A percentile compares a stretch with the other conserved stretches of the same genome.
phyloP scores from a whole-genome alignment of 2,888 invertebrate species.

The Aphelenchoides bicaudatus region DNA sequence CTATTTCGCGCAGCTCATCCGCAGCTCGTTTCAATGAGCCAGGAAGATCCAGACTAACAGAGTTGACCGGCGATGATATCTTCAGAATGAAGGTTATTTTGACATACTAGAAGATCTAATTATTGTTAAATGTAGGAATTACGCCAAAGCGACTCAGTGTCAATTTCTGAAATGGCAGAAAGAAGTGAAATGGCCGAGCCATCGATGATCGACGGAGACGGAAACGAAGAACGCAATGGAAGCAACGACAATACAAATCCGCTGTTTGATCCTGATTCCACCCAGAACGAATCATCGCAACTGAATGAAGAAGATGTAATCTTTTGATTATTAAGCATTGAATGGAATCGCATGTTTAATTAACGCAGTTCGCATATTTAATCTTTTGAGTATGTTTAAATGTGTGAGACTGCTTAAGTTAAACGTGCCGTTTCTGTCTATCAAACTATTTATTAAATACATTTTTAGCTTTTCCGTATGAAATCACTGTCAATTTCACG shows the following conservation, averaged over 20 bases:
- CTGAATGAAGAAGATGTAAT: slow-evolving; percentile 25
- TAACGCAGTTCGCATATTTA: no score
- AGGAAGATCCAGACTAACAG: slow-evolving; percentile 18
- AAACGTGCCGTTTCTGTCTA: no score
- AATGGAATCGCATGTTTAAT: no score
- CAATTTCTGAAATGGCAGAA: slow-evolving; percentile 9
- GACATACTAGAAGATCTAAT: no score
- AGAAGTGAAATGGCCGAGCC: not conserved
- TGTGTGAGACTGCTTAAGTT: no score
- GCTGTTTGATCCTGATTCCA: slow-evolving; percentile 14
- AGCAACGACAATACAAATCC: not conserved
- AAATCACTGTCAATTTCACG: slow-evolving; percentile 16
- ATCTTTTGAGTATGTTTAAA: no score
- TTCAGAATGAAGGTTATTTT: slow-evolving; percentile 30
- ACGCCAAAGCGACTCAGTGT: slow-evolving; percentile 11
- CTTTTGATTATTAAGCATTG: slow-evolving; percentile 5
- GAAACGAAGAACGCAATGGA: not conserved
- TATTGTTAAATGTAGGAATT: slow-evolving; percentile 20
- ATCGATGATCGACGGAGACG: slow-evolving; percentile 6
- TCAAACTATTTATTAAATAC: not conserved
- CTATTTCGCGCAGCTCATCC: slow-evolving; percentile 11
- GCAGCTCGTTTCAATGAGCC: not conserved
- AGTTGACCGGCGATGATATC: slow-evolving; percentile 39
- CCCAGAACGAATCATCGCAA: slow-evolving; percentile 2
- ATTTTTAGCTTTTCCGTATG: slow-evolving; percentile 1